Evolutionary conservation across 2,888 invertebrate genomes (phyloP), one percentile per base, ranked within the genome.

Genomic region (Zelleria hepariella): DNA sequence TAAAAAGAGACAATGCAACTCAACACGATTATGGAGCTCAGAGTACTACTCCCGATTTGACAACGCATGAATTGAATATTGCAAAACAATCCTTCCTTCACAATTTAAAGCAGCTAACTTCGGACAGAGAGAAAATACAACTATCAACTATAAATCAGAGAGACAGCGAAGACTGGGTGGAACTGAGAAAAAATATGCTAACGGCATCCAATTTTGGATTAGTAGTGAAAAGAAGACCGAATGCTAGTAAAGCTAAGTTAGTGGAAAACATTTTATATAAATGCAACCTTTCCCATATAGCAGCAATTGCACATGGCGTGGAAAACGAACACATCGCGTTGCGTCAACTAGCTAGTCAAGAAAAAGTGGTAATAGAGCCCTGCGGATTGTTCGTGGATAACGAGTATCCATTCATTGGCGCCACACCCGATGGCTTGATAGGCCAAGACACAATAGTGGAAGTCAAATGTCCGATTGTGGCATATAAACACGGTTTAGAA

Each of bases 81-180:
- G n/a, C n/a, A n/a, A n/a, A n/a, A n/a, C 56, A 60, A 52, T 56
- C 60, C 8, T 66, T 65, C 23, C 20, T 65, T 5, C 54, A 63
- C 47, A 64, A 62, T 60, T 62, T 63, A 20, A 53, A 62, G 60
- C 54, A 0, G 1, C 58, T 62, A 18, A 62, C 61, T 5, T 7
- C 32, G 25, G 64, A 67, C 8, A 60, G 60, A 62, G 20, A 59
- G 5, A 10, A 8, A 0, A 61, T 66, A 20, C 63, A 65, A 52
- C 53, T 60, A 58, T 5, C 23, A 5, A 67, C 65, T 0, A 59
- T 65, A 21, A 58, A 62, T 18, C 69, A 68, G 62, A 56, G 64
- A n/a, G 64, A 67, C n/a, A 61, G 63, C 18, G 59, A 60, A 21
- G 64, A 65, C 6, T 68, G 69, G 68, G 6, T 68, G 5, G 64